phyloP scores from a whole-genome alignment of 2,113 vertebrate species.

The Odobenus rosmarus region DNA sequence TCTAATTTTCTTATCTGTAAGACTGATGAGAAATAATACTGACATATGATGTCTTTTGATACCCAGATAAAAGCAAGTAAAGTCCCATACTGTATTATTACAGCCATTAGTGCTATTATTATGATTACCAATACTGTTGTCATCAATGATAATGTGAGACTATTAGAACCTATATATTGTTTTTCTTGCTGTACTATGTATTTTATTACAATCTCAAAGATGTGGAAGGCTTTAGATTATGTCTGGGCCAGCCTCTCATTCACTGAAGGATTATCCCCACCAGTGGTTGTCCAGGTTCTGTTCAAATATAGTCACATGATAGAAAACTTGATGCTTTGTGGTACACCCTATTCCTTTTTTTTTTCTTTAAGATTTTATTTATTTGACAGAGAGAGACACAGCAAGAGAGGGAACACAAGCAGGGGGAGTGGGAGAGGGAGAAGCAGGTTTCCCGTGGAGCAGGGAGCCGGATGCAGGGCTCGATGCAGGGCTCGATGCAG shows the following conservation, averaged over 20 bases:
- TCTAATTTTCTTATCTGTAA: constrained; percentile 60
- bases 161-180: background rate
- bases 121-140: background rate
- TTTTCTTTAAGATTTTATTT: too few species aligned
- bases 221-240: background rate
- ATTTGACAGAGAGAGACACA: too few species aligned
- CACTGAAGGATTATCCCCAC: background rate
- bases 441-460: too few species aligned
- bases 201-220: background rate
- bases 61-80: background rate
- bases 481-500: too few species aligned
- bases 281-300: background rate
- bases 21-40: constrained; percentile 26
- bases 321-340: background rate
- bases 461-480: too few species aligned
- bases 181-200: background rate
- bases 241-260: background rate
- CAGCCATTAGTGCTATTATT: background rate
- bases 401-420: too few species aligned
- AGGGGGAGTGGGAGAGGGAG: too few species aligned
- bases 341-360: background rate
- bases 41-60: background rate
- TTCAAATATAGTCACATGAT: background rate
- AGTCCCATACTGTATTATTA: background rate
- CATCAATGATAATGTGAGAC: background rate